Conservation (phyloP, 2,113 vertebrate species). For the Galemys pyrenaicus region DNA sequence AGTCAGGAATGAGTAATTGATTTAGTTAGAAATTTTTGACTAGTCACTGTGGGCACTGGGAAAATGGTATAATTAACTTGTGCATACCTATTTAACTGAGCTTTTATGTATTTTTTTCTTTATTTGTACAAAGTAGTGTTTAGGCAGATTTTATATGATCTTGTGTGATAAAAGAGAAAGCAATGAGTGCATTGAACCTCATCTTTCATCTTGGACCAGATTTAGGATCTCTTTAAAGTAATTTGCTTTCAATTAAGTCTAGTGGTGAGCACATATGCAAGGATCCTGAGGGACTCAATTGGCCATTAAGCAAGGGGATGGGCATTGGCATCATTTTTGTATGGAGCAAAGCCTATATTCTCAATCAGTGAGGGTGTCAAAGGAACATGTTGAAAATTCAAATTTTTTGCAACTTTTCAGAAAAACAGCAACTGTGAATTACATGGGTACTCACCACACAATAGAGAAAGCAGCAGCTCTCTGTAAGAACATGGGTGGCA, state of each 20-base stretch:
- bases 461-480: not conserved
- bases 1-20: too few relatives aligned
- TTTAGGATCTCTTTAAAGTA: too few relatives aligned
- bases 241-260: too few relatives aligned
- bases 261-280: accelerated
- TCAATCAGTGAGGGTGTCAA: not conserved
- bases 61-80: not conserved
- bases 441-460: not conserved
- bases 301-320: not conserved
- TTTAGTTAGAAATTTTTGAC: not conserved
- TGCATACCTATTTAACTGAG: not conserved
- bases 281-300: not conserved
- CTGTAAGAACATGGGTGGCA: not conserved
- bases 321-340: not conserved
- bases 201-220: not conserved
- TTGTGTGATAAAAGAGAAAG: not conserved
- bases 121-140: not conserved
- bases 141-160: not conserved
- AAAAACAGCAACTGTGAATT: not conserved
- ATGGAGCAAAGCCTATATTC: not conserved
- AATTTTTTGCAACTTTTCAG: not conserved
- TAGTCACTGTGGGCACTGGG: not conserved
- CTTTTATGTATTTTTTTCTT: not conserved
- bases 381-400: not conserved
- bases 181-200: not conserved